Evolutionary conservation across 2,888 invertebrate species (phyloP).

Genomic region (Platypus cylindrus): DNA sequence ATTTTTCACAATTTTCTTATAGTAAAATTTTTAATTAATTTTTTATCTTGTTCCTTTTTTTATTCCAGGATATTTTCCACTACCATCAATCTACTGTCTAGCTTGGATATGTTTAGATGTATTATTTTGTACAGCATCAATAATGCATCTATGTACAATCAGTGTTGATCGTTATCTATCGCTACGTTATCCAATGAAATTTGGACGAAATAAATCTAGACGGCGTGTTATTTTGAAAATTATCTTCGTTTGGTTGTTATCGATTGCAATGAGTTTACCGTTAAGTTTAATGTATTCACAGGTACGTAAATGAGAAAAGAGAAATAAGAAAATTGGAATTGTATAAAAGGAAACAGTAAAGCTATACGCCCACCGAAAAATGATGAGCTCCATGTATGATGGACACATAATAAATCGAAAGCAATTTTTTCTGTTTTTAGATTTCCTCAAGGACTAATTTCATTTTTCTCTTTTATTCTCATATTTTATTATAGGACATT

Average conservation of each 20-base stretch:
- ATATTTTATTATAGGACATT: too few relatives aligned
- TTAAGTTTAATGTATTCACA: slow-evolving; percentile 80
- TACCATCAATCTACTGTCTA: slow-evolving; percentile 75
- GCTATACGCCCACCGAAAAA: too few relatives aligned
- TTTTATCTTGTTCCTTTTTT: too few relatives aligned
- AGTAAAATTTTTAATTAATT: too few relatives aligned
- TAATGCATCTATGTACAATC: slow-evolving; percentile 94
- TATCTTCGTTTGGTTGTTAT: slow-evolving; percentile 84
- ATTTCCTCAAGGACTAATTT: too few relatives aligned
- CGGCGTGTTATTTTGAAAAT: slow-evolving; percentile 80
- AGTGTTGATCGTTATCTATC: slow-evolving; percentile 91
- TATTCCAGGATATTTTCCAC: slow-evolving; percentile 65
- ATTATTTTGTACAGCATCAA: slow-evolving; percentile 90
- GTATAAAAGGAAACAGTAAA: too few relatives aligned
- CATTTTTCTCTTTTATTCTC: too few relatives aligned
- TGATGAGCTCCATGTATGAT: too few relatives aligned
- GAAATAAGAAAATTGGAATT: too few relatives aligned
- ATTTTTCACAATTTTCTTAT: too few relatives aligned
- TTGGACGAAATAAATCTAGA: slow-evolving; percentile 79
- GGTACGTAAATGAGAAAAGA: slow-evolving; percentile 45
- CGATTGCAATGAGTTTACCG: slow-evolving; percentile 84
- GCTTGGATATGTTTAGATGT: slow-evolving; percentile 94
- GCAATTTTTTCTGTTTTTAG: too few relatives aligned
- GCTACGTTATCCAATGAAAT: slow-evolving; percentile 84
- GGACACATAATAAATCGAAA: too few relatives aligned